Evolutionary conservation across 2,888 invertebrate genomes (phyloP).

Genomic region (Xanthia icteritia): DNA sequence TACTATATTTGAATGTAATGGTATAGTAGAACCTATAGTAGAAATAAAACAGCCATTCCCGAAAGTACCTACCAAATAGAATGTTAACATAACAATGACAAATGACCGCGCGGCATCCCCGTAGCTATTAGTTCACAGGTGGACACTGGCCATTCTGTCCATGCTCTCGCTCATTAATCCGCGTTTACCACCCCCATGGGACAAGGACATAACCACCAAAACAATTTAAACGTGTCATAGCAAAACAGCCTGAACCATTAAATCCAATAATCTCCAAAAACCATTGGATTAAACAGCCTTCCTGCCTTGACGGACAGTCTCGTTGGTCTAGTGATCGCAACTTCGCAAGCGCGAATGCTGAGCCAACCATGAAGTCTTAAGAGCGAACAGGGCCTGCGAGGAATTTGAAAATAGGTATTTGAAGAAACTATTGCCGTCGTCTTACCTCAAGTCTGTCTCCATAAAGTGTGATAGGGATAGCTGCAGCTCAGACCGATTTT

Average conservation of each 20-base stretch:
- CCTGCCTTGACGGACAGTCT: neutral
- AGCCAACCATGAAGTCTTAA: neutral
- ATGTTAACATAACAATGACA: conserved; percentile 41
- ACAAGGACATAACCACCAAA: conserved; percentile 29
- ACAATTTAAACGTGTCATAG: conserved; percentile 43
- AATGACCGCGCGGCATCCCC: conserved; percentile 31
- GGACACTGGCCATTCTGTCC: conserved; percentile 37
- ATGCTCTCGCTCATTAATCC: conserved; percentile 40
- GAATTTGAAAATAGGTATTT: too few relatives aligned
- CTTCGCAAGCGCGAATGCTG: neutral
- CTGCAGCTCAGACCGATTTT: too few relatives aligned
- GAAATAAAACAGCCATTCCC: neutral
- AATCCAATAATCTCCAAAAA: conserved; percentile 30
- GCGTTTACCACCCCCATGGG: conserved; percentile 40
- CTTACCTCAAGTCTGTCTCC: too few relatives aligned
- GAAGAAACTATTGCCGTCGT: too few relatives aligned
- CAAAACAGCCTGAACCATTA: conserved; percentile 37
- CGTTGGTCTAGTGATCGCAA: neutral
- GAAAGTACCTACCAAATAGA: conserved; percentile 31
- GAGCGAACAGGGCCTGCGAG: too few relatives aligned
- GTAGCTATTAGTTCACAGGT: conserved; percentile 52
- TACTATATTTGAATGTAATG: neutral
- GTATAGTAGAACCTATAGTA: too few relatives aligned
- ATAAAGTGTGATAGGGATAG: too few relatives aligned
- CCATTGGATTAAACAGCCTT: neutral